Conservation (phyloP, 2,797 vertebrate genomes). For the Chaunax sp. region DNA sequence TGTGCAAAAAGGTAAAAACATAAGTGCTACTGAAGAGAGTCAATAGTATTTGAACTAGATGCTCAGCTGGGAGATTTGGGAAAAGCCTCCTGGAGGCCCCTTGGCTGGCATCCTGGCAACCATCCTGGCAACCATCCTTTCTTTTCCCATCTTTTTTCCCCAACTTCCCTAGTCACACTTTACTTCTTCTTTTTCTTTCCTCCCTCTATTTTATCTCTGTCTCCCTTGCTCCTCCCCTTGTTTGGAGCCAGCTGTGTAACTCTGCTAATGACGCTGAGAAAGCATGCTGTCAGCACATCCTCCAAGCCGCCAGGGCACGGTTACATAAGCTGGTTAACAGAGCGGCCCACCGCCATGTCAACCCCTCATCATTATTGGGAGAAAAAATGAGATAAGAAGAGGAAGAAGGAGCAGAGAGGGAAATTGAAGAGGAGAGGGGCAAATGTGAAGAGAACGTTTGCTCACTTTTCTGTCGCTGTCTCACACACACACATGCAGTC, state of each 20-base stretch:
- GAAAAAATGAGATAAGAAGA: constrained; percentile 35
- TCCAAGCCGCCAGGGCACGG: constrained; percentile 70
- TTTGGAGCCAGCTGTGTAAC: constrained; percentile 78
- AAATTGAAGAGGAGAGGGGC: constrained; percentile 22
- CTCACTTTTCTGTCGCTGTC: constrained; percentile 18
- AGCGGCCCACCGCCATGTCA: constrained; percentile 76
- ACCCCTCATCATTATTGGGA: constrained; percentile 66
- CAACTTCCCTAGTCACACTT: constrained; percentile 48
- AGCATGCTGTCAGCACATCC: constrained; percentile 83
- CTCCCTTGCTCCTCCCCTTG: constrained; percentile 50
- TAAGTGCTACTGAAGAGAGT: constrained; percentile 14
- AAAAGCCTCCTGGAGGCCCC: constrained; percentile 54
- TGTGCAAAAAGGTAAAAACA: constrained; percentile 15
- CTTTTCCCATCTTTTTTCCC: constrained; percentile 36
- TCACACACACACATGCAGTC: constrained; percentile 13
- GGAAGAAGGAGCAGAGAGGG: constrained; percentile 6
- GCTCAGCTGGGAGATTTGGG: constrained; percentile 37
- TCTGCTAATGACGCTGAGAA: constrained; percentile 80
- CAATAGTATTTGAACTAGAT: constrained; percentile 30
- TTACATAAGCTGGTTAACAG: constrained; percentile 81
- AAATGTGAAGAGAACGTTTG: constrained; percentile 42
- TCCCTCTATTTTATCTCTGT: constrained; percentile 42
- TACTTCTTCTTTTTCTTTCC: constrained; percentile 34
- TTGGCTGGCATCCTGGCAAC: constrained; percentile 24
- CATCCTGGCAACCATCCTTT: not conserved